Evolutionary conservation across 2,888 invertebrate species (phyloP).

Genomic region (Malachius bipustulatus): DNA sequence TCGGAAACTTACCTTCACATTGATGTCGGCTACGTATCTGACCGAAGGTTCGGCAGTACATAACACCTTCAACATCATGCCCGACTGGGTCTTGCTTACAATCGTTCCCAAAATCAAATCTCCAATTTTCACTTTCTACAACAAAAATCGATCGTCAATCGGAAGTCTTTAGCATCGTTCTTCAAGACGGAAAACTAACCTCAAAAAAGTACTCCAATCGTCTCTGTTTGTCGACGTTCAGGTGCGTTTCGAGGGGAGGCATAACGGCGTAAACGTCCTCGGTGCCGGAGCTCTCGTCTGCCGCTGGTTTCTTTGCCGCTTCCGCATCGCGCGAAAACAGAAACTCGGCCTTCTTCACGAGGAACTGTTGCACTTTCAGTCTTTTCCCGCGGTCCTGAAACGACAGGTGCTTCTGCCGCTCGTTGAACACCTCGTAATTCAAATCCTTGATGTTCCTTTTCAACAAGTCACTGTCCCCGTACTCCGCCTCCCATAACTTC

Average conservation of each 20-base stretch:
- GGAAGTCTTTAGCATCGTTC: no score
- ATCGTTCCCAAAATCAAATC: slow-evolving; percentile 70
- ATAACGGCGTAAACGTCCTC: slow-evolving; percentile 65
- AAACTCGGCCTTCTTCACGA: slow-evolving; percentile 70
- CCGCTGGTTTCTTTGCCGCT: slow-evolving; percentile 26
- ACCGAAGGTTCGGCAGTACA: slow-evolving; percentile 71
- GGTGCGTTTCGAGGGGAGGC: slow-evolving; percentile 79
- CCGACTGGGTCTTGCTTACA: slow-evolving; percentile 59
- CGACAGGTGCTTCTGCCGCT: slow-evolving; percentile 67
- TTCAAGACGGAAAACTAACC: slow-evolving; percentile 43
- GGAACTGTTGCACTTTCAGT: slow-evolving; percentile 74
- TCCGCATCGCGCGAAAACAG: slow-evolving; percentile 52
- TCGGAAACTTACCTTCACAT: slow-evolving; percentile 58
- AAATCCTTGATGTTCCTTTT: slow-evolving; percentile 48
- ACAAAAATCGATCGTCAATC: slow-evolving; percentile 14
- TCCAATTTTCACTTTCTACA: slow-evolving; percentile 57
- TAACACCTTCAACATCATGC: slow-evolving; percentile 68
- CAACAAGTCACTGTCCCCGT: slow-evolving; percentile 62
- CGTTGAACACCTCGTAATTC: slow-evolving; percentile 64
- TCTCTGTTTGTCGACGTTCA: slow-evolving; percentile 66
- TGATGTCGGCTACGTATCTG: slow-evolving; percentile 74
- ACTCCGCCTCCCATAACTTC: slow-evolving; percentile 78
- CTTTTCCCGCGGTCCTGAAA: slow-evolving; percentile 77
- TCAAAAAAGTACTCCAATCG: slow-evolving; percentile 70
- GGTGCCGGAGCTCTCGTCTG: slow-evolving; percentile 38